phyloP scores from a whole-genome alignment of 2,113 vertebrate genomes.

The Larimichthys polyactis region DNA sequence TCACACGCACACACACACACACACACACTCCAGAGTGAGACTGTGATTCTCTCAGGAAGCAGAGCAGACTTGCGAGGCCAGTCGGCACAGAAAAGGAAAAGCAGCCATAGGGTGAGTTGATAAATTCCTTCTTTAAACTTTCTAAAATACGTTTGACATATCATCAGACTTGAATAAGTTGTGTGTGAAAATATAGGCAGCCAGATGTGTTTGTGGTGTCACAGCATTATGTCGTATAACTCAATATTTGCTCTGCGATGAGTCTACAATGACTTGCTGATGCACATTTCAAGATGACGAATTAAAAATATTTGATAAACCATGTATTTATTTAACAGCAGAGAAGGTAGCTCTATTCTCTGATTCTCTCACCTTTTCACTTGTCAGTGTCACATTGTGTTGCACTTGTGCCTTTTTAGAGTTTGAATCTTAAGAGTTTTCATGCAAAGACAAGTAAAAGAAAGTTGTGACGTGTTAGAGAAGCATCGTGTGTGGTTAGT shows the following conservation, averaged over 20 bases:
- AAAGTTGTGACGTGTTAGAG: neutral
- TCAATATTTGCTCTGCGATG: slow-evolving; percentile 8
- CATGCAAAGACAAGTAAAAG: neutral
- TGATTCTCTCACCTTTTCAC: neutral
- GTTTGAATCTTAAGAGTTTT: neutral
- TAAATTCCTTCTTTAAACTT: slow-evolving; percentile 12
- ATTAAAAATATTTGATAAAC: neutral
- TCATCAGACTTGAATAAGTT: neutral
- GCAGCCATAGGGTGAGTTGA: slow-evolving; percentile 67
- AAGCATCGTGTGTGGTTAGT: neutral
- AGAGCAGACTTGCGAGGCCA: slow-evolving; percentile 25
- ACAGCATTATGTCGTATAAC: slow-evolving; percentile 2
- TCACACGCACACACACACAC: slow-evolving; percentile 27
- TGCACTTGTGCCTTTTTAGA: neutral
- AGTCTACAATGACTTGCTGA: neutral
- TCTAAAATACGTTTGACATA: neutral
- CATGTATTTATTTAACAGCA: neutral
- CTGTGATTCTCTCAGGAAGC: slow-evolving; percentile 40
- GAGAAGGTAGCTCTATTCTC: neutral
- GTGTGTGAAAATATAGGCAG: neutral
- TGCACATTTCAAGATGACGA: neutral
- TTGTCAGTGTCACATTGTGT: neutral
- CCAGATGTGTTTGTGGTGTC: neutral
- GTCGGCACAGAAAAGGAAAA: slow-evolving; percentile 28
- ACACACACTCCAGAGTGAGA: slow-evolving; percentile 27